A percentile compares a stretch with the other conserved stretches of the same genome.
Conservation (phyloP, 2,113 vertebrate genomes). For the Psittacus erithacus region DNA sequence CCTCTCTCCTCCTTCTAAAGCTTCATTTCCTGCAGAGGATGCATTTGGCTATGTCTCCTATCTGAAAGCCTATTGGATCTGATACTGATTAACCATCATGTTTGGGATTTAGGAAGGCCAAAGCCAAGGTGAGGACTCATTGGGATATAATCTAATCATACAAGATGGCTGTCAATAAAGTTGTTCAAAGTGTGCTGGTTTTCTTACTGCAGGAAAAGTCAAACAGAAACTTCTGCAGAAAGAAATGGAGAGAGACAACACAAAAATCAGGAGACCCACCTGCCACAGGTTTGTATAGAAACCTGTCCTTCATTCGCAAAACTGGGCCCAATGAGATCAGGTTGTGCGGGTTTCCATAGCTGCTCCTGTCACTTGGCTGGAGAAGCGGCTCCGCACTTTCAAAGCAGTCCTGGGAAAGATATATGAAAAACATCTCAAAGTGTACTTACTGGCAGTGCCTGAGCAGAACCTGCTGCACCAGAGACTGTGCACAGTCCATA, state of each 20-base stretch:
- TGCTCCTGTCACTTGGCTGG: not conserved
- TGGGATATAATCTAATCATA: not conserved
- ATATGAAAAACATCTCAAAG: not conserved
- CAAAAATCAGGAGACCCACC: not conserved
- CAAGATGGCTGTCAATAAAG: not conserved
- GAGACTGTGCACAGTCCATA: rapidly evolving
- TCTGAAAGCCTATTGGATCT: not conserved
- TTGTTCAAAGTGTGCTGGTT: not conserved
- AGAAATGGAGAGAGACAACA: not conserved
- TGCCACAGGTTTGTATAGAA: not conserved
- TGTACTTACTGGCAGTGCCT: not conserved
- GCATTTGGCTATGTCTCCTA: not conserved
- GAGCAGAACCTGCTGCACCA: not conserved
- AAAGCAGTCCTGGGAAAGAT: constrained; percentile 10
- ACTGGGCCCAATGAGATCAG: constrained; percentile 40
- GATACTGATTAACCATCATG: not conserved
- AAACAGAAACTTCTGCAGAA: not conserved
- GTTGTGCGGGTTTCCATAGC: not conserved
- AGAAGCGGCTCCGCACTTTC: not conserved
- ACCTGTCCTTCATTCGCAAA: not conserved
- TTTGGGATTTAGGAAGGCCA: not conserved
- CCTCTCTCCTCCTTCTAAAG: not conserved
- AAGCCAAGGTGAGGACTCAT: not conserved
- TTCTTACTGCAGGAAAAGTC: not conserved
- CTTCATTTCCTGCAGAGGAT: not conserved